Evolutionary conservation across 1,140 invertebrate genomes (phyloP).

Genomic region (Papilio glaucus): DNA sequence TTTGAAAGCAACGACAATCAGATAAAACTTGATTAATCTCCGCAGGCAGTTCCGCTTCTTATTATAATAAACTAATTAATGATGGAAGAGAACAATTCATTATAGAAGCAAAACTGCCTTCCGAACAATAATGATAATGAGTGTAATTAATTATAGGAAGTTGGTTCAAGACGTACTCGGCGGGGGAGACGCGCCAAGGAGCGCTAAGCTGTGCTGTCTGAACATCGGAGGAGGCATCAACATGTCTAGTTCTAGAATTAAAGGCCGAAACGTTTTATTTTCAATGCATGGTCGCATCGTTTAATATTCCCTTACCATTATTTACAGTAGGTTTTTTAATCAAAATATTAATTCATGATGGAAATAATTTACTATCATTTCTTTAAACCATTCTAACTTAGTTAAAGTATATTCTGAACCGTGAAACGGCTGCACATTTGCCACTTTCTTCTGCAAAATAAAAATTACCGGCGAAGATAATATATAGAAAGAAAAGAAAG

Average conservation of each 20-base stretch:
- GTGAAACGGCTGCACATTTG: no score
- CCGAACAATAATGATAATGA: slow-evolving; percentile 84
- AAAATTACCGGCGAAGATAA: no score
- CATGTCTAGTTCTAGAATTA: neutral
- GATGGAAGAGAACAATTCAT: slow-evolving; percentile 82
- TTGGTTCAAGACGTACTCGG: slow-evolving; percentile 79
- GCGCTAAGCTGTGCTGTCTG: neutral
- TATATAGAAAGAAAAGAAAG: no score
- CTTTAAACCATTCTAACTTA: no score
- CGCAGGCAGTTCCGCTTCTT: slow-evolving; percentile 75
- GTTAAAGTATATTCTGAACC: no score
- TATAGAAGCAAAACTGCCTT: slow-evolving; percentile 83
- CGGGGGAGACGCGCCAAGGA: slow-evolving; percentile 46
- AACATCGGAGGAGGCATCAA: slow-evolving; percentile 47
- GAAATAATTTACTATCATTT: no score
- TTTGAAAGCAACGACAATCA: slow-evolving; percentile 69
- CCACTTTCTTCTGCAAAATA: no score
- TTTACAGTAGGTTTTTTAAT: no score
- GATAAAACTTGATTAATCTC: slow-evolving; percentile 82
- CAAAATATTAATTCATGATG: no score
- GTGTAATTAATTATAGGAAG: slow-evolving; percentile 83
- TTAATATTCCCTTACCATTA: no score
- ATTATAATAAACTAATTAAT: slow-evolving; percentile 84
- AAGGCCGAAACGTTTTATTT: neutral
- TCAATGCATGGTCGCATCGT: no score